Evolutionary conservation across 2,113 vertebrate genomes (phyloP), one percentile per base, ranked within the genome.

Genomic region (Protobothrops flavoviridis): DNA sequence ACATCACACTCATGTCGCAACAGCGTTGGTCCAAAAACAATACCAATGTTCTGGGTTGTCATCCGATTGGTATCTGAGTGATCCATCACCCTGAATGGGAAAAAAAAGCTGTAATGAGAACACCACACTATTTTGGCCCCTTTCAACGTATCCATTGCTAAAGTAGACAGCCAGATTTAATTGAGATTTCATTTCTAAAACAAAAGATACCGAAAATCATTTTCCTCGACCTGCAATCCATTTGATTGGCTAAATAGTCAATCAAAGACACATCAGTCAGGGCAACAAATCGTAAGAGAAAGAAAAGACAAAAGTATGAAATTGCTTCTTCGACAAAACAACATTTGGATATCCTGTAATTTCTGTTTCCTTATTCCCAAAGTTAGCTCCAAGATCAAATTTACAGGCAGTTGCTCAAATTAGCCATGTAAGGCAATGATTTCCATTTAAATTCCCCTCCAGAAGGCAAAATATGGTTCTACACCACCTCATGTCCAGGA

Each of bases 1-100:
- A 95, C 97, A 94, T 99, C 99, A 88, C 97, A 96, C 96, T 99
- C 98, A 0, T 98, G 98, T 17, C 99, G 97, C 97, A 99, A 98
- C 74, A 99, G 97, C 0, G 99, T 99, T 0, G 99, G 99, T 5
- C 99, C 99, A 6, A 99, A 99, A 91, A 99, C 99, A n/a, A 99
- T 99, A 90, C 98, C 98, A 43, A 99, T 98, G 97, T 99, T 99
- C 96, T 99, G 99, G 11, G 98, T 97, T 0, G 98, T 99, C 99
- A 99, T 99, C 87, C 98, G 98, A 96, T 99, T 99, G 88, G 85
- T 56, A 57, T 98, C 97, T 0, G 97, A 98, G 87, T 93, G 94
- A 57, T 98, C 98, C 96, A 98, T 97, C 95, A 99, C 99, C 90
- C 98, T 99, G 97, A 24, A 87, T 69, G 13, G 11, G 61, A 39